Evolutionary conservation across 2,888 invertebrate species (phyloP).

Genomic region (Cataglyphis rosenhaueri): DNA sequence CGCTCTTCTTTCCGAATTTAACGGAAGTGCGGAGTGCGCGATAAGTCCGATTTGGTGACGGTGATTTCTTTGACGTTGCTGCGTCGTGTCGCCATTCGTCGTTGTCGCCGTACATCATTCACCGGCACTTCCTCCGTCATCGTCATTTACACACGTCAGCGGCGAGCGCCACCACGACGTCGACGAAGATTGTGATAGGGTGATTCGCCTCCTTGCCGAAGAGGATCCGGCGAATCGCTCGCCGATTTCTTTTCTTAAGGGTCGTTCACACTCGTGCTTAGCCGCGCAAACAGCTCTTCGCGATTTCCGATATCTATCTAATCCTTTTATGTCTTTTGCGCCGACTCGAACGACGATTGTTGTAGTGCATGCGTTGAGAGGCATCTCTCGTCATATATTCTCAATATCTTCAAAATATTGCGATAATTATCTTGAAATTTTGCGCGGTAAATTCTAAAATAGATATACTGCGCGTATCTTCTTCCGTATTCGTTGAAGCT

Average conservation of each 20-base stretch:
- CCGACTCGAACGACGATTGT: conserved; percentile 18
- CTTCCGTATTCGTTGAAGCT: conserved; percentile 30
- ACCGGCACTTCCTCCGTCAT: conserved; percentile 46
- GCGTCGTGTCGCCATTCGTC: conserved; percentile 70
- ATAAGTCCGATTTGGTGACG: conserved; percentile 59
- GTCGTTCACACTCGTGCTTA: conserved; percentile 76
- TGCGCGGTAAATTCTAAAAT: conserved; percentile 29
- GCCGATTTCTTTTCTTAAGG: conserved; percentile 77
- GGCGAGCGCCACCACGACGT: conserved; percentile 72
- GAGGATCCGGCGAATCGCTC: conserved; percentile 76
- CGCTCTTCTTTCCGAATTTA: conserved; percentile 53
- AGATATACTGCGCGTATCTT: conserved; percentile 9
- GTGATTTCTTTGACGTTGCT: conserved; percentile 69
- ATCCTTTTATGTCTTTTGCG: conserved; percentile 17
- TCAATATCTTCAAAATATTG: conserved; percentile 20
- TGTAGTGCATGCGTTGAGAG: conserved; percentile 21
- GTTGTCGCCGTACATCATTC: conserved; percentile 56
- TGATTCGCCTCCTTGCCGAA: conserved; percentile 73
- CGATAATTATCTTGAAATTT: background rate
- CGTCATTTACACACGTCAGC: conserved; percentile 64
- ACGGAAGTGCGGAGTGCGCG: conserved; percentile 48
- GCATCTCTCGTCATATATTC: conserved; percentile 6
- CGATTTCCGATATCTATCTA: conserved; percentile 22
- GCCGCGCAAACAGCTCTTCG: conserved; percentile 25
- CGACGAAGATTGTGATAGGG: conserved; percentile 85